Percentiles rank a stretch among this genome's conserved stretches.
These are phyloP conservation scores for Aethina tumida DNA, from an alignment of 1,140 invertebrate genomes.

Conservation along the genomic window DNA sequence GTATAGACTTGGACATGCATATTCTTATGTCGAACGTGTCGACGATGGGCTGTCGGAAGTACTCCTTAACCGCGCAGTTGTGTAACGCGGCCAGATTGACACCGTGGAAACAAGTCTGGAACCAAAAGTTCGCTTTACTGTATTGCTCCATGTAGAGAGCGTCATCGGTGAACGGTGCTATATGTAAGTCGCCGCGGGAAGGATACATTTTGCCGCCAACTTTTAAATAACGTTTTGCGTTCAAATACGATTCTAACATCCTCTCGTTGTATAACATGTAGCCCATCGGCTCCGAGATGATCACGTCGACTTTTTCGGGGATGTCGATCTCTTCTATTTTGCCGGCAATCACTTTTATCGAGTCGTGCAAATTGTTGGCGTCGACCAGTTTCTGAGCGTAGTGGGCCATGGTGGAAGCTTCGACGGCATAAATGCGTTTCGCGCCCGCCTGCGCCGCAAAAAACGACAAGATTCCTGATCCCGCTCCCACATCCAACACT, in stretches of 20 bases:
- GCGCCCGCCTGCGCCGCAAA: constrained; percentile 98
- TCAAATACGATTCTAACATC: constrained; percentile 98
- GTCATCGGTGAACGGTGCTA: constrained; percentile 98
- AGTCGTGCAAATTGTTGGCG: constrained; percentile 78
- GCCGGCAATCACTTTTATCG: constrained; percentile 87
- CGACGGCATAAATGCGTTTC: constrained; percentile 93
- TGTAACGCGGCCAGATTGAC: constrained; percentile 88
- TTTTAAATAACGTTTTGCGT: constrained; percentile 96
- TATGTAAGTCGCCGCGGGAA: constrained; percentile 88
- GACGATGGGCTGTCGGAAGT: constrained; percentile 97
- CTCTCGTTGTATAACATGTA: constrained; percentile 99
- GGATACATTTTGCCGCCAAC: constrained; percentile 94
- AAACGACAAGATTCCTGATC: constrained; percentile 95
- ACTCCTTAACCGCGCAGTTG: constrained; percentile 90
- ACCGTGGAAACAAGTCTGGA: constrained; percentile 96
- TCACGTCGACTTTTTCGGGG: constrained; percentile 91
- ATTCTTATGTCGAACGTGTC: constrained; percentile 99
- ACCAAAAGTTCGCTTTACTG: constrained; percentile 98
- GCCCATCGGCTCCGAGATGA: constrained; percentile 99
- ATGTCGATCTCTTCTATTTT: constrained; percentile 98
- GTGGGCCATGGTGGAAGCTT: constrained; percentile 96
- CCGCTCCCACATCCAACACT: constrained; percentile 93
- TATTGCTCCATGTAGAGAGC: constrained; percentile 97
- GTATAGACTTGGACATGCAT: constrained; percentile 89
- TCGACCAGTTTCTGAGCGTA: constrained; percentile 88